These are phyloP conservation scores for Scaeva pyrastri DNA, from an alignment of 2,888 invertebrate genomes.

Conservation along the genomic window DNA sequence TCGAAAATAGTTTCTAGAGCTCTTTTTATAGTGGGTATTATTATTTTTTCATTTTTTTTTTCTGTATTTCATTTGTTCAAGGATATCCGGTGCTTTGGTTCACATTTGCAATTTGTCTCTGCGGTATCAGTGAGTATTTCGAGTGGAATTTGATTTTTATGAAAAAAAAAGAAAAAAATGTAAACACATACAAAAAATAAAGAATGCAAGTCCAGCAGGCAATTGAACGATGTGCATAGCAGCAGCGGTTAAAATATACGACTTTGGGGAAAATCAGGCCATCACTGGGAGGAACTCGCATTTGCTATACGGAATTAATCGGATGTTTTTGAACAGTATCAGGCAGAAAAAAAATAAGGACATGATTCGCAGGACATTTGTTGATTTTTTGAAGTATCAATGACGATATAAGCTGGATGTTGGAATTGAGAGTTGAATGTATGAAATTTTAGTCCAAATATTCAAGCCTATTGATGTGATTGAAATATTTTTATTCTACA, in stretches of 20 bases:
- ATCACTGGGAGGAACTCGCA: slow-evolving; percentile 44
- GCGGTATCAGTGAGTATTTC: slow-evolving; percentile 35
- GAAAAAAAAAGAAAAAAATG: neutral
- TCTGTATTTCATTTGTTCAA: slow-evolving; percentile 41
- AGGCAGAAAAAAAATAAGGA: neutral
- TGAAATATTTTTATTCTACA: no score
- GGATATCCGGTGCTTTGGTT: slow-evolving; percentile 52
- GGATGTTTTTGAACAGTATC: slow-evolving; percentile 59
- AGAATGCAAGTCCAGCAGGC: neutral
- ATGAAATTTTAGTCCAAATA: neutral
- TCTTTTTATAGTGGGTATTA: slow-evolving; percentile 14
- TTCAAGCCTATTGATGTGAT: no score
- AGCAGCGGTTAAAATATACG: neutral
- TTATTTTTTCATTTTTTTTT: slow-evolving; percentile 16
- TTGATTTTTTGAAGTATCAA: slow-evolving; percentile 33
- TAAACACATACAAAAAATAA: neutral
- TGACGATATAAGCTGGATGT: neutral
- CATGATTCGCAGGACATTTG: slow-evolving; percentile 1
- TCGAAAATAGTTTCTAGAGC: slow-evolving; percentile 64
- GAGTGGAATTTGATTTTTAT: slow-evolving; percentile 43
- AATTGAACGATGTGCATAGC: slow-evolving; percentile 9
- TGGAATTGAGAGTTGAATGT: neutral
- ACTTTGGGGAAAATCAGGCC: slow-evolving; percentile 38
- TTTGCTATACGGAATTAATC: slow-evolving; percentile 50
- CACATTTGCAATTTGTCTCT: slow-evolving; percentile 56